phyloP scores from a whole-genome alignment of 1,140 invertebrate species.

The Venturia canescens region DNA sequence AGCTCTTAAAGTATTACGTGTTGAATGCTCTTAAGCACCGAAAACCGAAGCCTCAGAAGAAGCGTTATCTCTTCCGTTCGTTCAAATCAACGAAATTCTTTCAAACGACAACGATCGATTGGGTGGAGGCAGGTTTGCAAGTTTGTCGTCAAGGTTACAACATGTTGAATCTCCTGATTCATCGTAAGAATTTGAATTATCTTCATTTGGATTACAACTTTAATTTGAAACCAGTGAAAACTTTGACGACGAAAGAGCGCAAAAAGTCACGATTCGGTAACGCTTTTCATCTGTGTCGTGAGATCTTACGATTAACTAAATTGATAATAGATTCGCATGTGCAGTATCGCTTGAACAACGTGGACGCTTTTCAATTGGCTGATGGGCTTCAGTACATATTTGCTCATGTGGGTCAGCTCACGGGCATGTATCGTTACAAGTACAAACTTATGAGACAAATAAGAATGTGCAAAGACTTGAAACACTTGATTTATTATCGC shows the following conservation, averaged over 20 bases:
- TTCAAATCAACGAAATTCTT: conserved; percentile 99
- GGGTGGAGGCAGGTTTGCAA: conserved; percentile 99
- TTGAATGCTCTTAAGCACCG: conserved; percentile 98
- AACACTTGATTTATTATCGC: conserved; percentile 99
- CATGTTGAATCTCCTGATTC: conserved; percentile 99
- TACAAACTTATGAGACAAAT: conserved; percentile 99
- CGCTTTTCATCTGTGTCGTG: conserved; percentile 99
- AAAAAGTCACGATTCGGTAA: conserved; percentile 99
- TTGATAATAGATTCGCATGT: conserved; percentile 99
- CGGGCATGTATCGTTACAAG: conserved; percentile 99
- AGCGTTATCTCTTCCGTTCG: conserved; percentile 97
- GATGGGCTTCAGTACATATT: conserved; percentile 99
- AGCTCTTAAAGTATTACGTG: conserved; percentile 98
- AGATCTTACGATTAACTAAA: conserved; percentile 98
- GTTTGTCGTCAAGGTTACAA: conserved; percentile 99
- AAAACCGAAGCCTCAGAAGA: conserved; percentile 98
- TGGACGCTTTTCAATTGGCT: conserved; percentile 98
- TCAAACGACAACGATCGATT: conserved; percentile 99
- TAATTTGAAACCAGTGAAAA: conserved; percentile 99
- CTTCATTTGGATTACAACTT: conserved; percentile 99
- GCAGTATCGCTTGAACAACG: conserved; percentile 99
- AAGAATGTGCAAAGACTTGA: conserved; percentile 99
- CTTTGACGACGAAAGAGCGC: conserved; percentile 98
- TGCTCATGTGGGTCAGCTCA: conserved; percentile 99
- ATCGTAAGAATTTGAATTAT: conserved; percentile 99